phyloP scores from a whole-genome alignment of 2,113 vertebrate species.

The Corvus moneduloides region DNA sequence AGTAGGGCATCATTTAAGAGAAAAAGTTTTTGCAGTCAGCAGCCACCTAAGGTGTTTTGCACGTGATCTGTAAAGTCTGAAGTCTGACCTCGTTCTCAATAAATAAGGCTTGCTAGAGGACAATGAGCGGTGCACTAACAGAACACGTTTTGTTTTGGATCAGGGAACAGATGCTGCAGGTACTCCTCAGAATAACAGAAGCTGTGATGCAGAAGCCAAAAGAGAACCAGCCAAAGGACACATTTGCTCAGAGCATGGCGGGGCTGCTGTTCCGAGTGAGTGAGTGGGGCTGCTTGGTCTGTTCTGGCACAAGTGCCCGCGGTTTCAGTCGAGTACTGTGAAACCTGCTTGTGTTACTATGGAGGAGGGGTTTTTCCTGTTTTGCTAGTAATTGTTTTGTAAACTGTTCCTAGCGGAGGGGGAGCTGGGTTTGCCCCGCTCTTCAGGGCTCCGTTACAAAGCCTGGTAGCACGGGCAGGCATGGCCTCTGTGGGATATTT shows the following conservation, averaged over 20 bases:
- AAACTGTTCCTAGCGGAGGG: not conserved
- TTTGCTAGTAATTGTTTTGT: not conserved
- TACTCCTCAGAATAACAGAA: constrained; percentile 94
- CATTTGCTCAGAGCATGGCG: constrained; percentile 90
- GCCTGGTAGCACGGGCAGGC: not conserved
- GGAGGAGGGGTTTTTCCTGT: not conserved
- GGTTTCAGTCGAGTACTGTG: not conserved
- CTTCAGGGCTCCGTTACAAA: not conserved
- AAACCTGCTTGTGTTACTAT: not conserved
- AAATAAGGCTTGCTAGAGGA: not conserved
- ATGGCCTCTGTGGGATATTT: not conserved
- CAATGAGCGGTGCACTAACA: not conserved
- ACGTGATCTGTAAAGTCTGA: not conserved
- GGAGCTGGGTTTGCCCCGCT: not conserved
- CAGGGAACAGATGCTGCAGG: constrained; percentile 97
- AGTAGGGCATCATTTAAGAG: fast-evolving
- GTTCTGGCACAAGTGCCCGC: not conserved
- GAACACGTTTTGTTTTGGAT: constrained; percentile 36
- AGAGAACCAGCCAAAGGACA: constrained; percentile 87
- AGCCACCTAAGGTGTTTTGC: not conserved
- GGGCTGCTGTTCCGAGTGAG: constrained; percentile 92
- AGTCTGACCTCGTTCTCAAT: fast-evolving
- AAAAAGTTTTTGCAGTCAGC: not conserved
- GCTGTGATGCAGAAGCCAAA: constrained; percentile 93
- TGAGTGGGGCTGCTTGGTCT: not conserved